Conservation (phyloP, 1,140 invertebrate species). For the Macrocentrus cingulum region DNA sequence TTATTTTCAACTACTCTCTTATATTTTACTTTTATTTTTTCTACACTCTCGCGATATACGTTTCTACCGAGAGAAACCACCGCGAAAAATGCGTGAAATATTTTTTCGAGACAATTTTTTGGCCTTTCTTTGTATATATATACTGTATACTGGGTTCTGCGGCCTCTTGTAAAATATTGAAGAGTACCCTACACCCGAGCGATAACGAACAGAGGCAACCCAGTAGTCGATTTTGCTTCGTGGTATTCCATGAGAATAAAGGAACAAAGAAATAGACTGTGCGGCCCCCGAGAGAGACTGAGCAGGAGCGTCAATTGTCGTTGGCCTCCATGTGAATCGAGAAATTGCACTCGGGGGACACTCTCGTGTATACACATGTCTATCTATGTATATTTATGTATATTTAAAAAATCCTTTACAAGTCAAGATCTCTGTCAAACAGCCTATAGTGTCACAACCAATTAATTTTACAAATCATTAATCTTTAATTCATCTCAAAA, state of each 20-base stretch:
- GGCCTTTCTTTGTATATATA: no score
- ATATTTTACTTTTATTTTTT: constrained; percentile 2
- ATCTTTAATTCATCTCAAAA: no score
- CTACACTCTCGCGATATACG: not conserved
- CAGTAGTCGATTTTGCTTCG: constrained; percentile 1
- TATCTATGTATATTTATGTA: not conserved
- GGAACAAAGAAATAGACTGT: constrained; percentile 1
- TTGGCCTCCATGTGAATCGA: constrained; percentile 10
- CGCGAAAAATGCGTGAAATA: no score
- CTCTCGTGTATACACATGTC: no score
- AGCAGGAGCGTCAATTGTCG: constrained; percentile 21
- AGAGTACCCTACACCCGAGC: constrained; percentile 10
- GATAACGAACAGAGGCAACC: constrained; percentile 13
- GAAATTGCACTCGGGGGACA: constrained; percentile 16
- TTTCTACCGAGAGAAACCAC: not conserved
- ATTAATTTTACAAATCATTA: no score
- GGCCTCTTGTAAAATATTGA: constrained; percentile 24
- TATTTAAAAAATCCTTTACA: not conserved
- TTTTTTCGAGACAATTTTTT: no score
- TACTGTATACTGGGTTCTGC: no score
- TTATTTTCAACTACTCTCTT: not conserved
- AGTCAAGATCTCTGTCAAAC: constrained; percentile 5
- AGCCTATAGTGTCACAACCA: no score
- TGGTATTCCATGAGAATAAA: not conserved
- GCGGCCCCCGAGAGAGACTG: not conserved